Conservation (phyloP, 2,797 vertebrate genomes). For the Chiloscyllium punctatum region DNA sequence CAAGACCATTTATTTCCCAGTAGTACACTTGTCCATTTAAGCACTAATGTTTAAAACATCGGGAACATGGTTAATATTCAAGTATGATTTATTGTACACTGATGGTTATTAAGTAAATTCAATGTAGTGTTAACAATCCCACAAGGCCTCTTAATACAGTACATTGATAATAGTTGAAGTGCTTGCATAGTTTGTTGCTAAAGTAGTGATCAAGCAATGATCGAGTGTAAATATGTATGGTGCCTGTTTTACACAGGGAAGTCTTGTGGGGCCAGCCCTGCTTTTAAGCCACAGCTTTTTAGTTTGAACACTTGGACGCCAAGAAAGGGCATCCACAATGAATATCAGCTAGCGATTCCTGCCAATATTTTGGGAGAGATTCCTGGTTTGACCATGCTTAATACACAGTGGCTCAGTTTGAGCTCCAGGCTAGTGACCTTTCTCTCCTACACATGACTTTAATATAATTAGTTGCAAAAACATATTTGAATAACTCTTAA, state of each 20-base stretch:
- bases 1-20: neutral
- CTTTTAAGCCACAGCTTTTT: neutral
- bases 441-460: neutral
- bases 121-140: neutral
- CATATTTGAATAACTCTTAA: neutral
- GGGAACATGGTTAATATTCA: neutral
- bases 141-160: neutral
- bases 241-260: neutral
- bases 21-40: neutral
- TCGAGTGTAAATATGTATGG: neutral
- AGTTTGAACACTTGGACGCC: neutral
- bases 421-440: neutral
- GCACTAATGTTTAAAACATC: neutral
- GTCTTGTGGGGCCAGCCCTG: neutral
- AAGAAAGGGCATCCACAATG: neutral
- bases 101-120: neutral
- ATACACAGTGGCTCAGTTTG: neutral
- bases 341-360: no score
- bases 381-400: neutral
- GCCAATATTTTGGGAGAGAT: no score
- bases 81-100: neutral
- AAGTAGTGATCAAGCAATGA: neutral
- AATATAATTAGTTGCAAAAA: neutral
- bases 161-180: neutral
- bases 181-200: neutral